Base-by-base conservation (phyloP, 2,113 vertebrate genomes). In the Periophthalmodon schlosseri region DNA sequence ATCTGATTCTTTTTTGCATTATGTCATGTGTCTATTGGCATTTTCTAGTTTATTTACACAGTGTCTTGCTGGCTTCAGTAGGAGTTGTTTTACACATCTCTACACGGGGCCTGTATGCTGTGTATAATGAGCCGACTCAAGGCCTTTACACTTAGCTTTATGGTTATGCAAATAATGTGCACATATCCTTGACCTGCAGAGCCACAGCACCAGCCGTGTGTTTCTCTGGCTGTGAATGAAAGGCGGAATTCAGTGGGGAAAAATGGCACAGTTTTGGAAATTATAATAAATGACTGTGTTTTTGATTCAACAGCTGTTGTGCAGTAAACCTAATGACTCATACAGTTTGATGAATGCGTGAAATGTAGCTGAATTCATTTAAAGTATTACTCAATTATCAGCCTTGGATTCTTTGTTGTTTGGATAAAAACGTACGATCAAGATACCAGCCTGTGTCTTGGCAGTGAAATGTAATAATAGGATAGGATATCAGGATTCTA, bases 1-100 rank as follows among this genome's bases (percentile, higher is more conserved):
- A 52, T 10, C 54, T 12, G 2, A 56, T 56, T 76, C n/a, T 63
- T n/a, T n/a, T 65, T 75, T 75, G 74, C 60, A 70, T 20, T 58
- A 33, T 0, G 5, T 28, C 16, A 47, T 56, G 34, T 68, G 3
- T 28, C 14, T 16, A 1, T 16, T 61, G 23, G 6, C 23, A 14
- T 24, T 33, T 33, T 61, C 28, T 14, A 15, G 15, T 60, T 28
- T 8, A 33, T 18, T 10, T 61, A 14, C 2, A 58, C 24, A 3
- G 57, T 12, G 21, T 13, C 58, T 4, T 61, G 28, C 28, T 16
- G 58, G 28, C 33, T 33, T 61, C 58, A 34, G 23, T 14, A 16
- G 23, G 23, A 28, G 58, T 61, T 61, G 58, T 34, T 61, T 24
- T 34, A 33, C 33, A 34, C 15, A 61, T 61, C 24, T 61, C 24